Base-by-base conservation (phyloP, 2,888 invertebrate genomes). In the Mythimna albipuncta region DNA sequence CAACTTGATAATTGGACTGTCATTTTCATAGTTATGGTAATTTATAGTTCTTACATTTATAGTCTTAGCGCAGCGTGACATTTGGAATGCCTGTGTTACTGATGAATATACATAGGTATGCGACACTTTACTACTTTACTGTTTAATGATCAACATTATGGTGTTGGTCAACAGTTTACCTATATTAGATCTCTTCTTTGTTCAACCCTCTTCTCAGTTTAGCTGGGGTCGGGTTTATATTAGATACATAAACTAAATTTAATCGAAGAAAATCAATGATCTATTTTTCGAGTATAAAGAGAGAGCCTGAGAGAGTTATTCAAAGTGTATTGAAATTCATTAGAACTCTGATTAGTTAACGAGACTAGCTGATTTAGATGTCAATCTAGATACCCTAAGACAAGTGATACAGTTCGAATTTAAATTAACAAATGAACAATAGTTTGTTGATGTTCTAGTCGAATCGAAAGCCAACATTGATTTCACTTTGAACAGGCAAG, bases 371-470 rank as follows among this genome's bases (percentile, higher is more conserved):
- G 41, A 72, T 32, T 64, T 41, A 50, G 32, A 32, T 19, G n/a
- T 75, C 19, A 50, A 75, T 57, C 32, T 50, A 10, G 21, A 32
- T 50, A 62, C 5, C 32, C 26, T 73, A 26, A 50, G 19, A 50
- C 26, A 21, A 44, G 6, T 38, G 0, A 41, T 9, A 71, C 16
- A 63, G 47, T 41, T 21, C 19, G 26, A 63, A 64, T 57, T 61
- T 61, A 50, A 38, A 72, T 57, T 41, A 50, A 13, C 11, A 19
- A 73, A 64, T 47, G 19, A 21, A 41, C 32, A 64, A 41, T 32
- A 57, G 38, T 50, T 74, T 32, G 73, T 38, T 38, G 38, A 55
- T n/a, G 10, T 57, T 69, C 5, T 0, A 4, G 44, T 21, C 26
- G 11, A 38, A n/a, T 21, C 26, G 11, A 38, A n/a, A 32, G 16